Evolutionary conservation across 2,888 invertebrate genomes (phyloP), one percentile per base, ranked within the genome.

Genomic region (Plebejus argus): DNA sequence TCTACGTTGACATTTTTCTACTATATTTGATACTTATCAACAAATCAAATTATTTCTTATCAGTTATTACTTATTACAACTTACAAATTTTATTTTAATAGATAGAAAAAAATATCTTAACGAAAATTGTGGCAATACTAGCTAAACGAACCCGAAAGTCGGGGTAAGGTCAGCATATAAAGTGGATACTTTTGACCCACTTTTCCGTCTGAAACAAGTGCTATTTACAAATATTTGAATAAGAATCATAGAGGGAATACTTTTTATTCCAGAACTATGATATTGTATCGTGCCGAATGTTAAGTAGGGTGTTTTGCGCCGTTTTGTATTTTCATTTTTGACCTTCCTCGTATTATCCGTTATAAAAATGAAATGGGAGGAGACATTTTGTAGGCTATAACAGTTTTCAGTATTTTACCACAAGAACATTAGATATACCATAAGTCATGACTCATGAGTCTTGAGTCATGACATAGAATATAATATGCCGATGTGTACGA

Each of bases 101-200:
- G 39, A 33, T 23, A 58, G 28, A 35, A 70, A 71, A 78, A 70
- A 76, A 61, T 66, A 66, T 66, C 12, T 61, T 23, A 23, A 20
- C 56, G 18, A 74, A 77, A 77, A 56, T 4, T n/a, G 71, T 71
- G 71, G 77, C 71, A 71, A 58, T 75, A 77, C 74, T n/a, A 61
- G 66, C 23, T 35, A 75, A 58, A 74, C 66, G 56, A 28, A 49
- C 71, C 61, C 76, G 39, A 78, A 80, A 79, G 74, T 77, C 70
- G 77, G 45, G 76, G 78, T 81, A 78, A 66, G 77, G 77, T 77
- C 79, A 76, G 81, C 81, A 80, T 80, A 78, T 78, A 80, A 81
- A 80, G 79, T 76, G 79, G 76, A 49, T 79, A 77, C 78, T 76
- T 72, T 58, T 76, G 39, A 70, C 49, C 76, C 61, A 61, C 66